A percentile compares a stretch with the other conserved stretches of the same genome.
phyloP scores from a whole-genome alignment of 2,797 vertebrate genomes.

The Ctenopoma kingsleyae region DNA sequence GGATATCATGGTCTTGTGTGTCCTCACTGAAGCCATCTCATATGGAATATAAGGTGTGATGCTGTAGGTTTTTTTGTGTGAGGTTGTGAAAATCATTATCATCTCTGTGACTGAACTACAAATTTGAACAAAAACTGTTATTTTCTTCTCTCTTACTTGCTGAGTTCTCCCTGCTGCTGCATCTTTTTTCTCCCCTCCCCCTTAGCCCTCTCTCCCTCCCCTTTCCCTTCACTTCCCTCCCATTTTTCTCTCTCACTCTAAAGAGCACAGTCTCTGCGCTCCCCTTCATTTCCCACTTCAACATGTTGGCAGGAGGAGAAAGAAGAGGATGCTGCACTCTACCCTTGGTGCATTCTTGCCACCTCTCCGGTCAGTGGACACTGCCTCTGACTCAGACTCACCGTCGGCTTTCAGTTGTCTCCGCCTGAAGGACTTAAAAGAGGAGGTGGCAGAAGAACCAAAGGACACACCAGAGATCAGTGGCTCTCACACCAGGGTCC shows the following conservation, averaged over 20 bases:
- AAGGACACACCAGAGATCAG: constrained; percentile 64
- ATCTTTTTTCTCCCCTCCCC: constrained; percentile 61
- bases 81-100: constrained; percentile 20
- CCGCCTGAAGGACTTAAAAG: constrained; percentile 76
- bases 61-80: not conserved
- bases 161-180: constrained; percentile 51
- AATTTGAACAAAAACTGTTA: not conserved
- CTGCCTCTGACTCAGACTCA: constrained; percentile 73
- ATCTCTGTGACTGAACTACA: not conserved
- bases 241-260: constrained; percentile 73
- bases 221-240: constrained; percentile 65
- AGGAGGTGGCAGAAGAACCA: constrained; percentile 61
- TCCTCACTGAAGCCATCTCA: too few species aligned
- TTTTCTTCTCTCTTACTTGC: constrained; percentile 26
- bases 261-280: constrained; percentile 72
- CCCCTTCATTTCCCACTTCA: constrained; percentile 80
- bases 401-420: constrained; percentile 70
- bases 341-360: constrained; percentile 76
- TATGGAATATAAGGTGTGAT: not conserved
- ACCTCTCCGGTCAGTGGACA: constrained; percentile 70
- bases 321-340: constrained; percentile 82
- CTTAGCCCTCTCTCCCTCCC: constrained; percentile 59
- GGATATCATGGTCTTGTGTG: too few species aligned
- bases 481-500: constrained; percentile 60
- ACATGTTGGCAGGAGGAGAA: constrained; percentile 82